Base-by-base conservation (phyloP, 1,140 invertebrate genomes). In the Phthorimaea operculella region DNA sequence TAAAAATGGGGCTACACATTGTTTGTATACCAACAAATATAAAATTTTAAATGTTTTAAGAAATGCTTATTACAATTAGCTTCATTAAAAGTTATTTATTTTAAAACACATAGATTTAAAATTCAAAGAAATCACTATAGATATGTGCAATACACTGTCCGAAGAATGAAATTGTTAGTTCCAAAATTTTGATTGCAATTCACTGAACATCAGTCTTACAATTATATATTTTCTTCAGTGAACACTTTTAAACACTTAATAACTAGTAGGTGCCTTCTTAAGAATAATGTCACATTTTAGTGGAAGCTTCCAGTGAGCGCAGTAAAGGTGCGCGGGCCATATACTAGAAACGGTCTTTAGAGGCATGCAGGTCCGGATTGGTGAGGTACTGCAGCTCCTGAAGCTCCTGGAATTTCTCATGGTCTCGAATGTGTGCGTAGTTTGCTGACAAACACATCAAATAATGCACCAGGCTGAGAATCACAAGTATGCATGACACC, bases 371-470 rank as follows among this genome's bases (percentile, higher is more conserved):
- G 34, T 90, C 87, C 55, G 91, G 89, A 69, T 94, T 93, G 66
- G 93, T 92, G 1, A 96, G 83, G 74, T 93, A 95, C 70, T 96
- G 94, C 33, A 97, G 83, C 70, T 97, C 95, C 78, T 96, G 93
- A 18, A 97, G 83, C 70, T 97, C 94, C 69, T 95, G 94, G 74
- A 96, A 94, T 70, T 97, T 97, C 73, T 96, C 94, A 71, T 96
- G 94, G 67, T 96, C 95, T 55, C 96, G 90, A 69, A 98, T 97
- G 67, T 98, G 95, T 12, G 96, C 96, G 76, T 98, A 98, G 72
- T 98, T 98, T 1, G 96, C 95, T 0, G 96, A 92, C 42, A 98
- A 86, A 74, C 95, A 97, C 91, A 98, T 97, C 48, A 99, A 86
- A 77, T 98, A 99, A 70, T 98, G 95, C 16, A 96, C 93, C 86